Base-by-base conservation (phyloP, 2,888 invertebrate species). In the Cheilosia soror region DNA sequence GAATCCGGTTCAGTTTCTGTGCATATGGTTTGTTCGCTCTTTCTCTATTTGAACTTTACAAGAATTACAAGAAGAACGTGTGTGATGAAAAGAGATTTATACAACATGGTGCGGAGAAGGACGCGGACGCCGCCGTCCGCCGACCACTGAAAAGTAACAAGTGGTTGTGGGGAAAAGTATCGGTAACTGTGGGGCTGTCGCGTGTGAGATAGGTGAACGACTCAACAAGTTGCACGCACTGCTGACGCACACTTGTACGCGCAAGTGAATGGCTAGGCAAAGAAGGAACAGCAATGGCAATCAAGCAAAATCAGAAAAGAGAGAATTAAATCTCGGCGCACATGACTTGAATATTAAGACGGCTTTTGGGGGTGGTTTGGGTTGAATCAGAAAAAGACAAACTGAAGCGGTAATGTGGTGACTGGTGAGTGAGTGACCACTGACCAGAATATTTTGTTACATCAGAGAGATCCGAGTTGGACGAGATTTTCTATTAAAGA, bases 181-280 rank as follows among this genome's bases (percentile, higher is more conserved):
- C 80, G 58, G 65, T 55, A 60, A 44, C 15, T 57, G 53, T 47
- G 65, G 44, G 20, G 37, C 71, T 58, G 20, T 42, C 20, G 5
- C 58, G 47, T 78, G 80, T 78, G 80, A 85, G 85, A 85, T 85
- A 85, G 85, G 85, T 85, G 81, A 85, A 85, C 85, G 85, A 85
- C 85, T 85, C 85, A 85, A 85, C 85, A 85, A 85, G 85, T 85
- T 85, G 85, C 85, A 85, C 76, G 81, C 79, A 80, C 62, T 76
- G 55, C 62, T 55, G 53, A 79, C 68, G 58, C 80, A 80, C 69
- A 72, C 29, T 5, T 4, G 11, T 7, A 13, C 31, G 53, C 47
- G 55, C 53, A 42, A 63, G 68, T 73, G 78, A 79, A 79, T 76
- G 79, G 73, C 31, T 55, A 68, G n/a, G 20, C 40, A 31, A 6